These are phyloP conservation scores for Schlechtendalia chinensis DNA, from an alignment of 1,140 invertebrate genomes.

Conservation along the genomic window DNA sequence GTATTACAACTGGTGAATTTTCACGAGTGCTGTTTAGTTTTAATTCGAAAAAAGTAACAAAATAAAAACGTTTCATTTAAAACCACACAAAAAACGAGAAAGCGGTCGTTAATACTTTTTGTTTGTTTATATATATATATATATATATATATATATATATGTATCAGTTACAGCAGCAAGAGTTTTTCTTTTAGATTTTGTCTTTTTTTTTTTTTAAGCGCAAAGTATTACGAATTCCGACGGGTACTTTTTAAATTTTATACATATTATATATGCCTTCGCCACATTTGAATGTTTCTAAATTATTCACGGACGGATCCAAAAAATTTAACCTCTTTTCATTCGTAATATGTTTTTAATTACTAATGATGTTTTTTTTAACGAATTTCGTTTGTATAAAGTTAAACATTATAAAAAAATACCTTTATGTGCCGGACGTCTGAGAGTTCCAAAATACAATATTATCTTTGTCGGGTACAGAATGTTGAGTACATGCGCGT, in stretches of 20 bases:
- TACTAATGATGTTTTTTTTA: background rate
- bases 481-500: no score
- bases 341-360: background rate
- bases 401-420: background rate
- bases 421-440: background rate
- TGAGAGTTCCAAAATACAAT: background rate
- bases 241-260: background rate
- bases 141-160: background rate
- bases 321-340: background rate
- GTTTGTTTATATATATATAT: background rate
- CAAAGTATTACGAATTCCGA: background rate
- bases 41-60: no score
- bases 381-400: background rate
- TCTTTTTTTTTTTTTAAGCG: background rate
- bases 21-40: no score
- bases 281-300: background rate
- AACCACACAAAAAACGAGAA: background rate
- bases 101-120: background rate
- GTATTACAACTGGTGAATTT: slow-evolving; percentile 4
- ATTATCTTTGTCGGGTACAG: no score
- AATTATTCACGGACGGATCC: background rate
- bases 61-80: background rate
- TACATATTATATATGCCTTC: background rate
- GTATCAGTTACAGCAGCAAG: background rate
- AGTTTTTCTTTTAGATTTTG: background rate